Evolutionary conservation across 2,113 vertebrate species (phyloP).

Genomic region (Salminus brasiliensis): DNA sequence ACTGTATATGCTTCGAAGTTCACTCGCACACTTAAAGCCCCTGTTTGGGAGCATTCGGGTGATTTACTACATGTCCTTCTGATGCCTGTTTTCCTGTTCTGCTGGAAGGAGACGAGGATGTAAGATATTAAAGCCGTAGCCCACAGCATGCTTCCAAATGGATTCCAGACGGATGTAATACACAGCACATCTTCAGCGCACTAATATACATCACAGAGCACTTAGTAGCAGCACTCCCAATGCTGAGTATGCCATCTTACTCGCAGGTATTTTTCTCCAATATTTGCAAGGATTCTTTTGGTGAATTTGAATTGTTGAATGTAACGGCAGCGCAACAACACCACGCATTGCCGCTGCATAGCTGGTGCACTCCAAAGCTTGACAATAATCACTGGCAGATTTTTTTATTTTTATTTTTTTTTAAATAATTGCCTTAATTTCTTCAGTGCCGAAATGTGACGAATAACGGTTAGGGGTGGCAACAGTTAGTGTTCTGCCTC

Average conservation of each 20-base stretch:
- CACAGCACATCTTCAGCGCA: constrained; percentile 17
- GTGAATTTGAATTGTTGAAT: constrained; percentile 45
- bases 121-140: constrained; percentile 8
- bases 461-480: not conserved
- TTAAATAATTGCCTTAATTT: constrained; percentile 24
- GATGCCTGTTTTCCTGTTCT: constrained; percentile 5
- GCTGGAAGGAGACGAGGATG: constrained; percentile 1
- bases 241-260: not conserved
- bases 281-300: constrained; percentile 9
- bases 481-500: constrained; percentile 25
- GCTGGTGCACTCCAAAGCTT: constrained; percentile 7
- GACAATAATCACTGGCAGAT: constrained; percentile 10
- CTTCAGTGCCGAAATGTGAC: constrained; percentile 7
- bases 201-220: constrained; percentile 43
- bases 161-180: constrained; percentile 24
- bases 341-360: constrained; percentile 14
- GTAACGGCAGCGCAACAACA: constrained; percentile 17
- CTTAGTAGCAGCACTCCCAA: constrained; percentile 29
- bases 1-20: constrained; percentile 10
- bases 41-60: constrained; percentile 14
- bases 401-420: not conserved
- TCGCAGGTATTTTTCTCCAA: constrained; percentile 9
- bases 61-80: not conserved
- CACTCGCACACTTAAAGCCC: not conserved
- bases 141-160: not conserved